Evolutionary conservation across 2,888 invertebrate genomes (phyloP).

Genomic region (Xestia c-nigrum): DNA sequence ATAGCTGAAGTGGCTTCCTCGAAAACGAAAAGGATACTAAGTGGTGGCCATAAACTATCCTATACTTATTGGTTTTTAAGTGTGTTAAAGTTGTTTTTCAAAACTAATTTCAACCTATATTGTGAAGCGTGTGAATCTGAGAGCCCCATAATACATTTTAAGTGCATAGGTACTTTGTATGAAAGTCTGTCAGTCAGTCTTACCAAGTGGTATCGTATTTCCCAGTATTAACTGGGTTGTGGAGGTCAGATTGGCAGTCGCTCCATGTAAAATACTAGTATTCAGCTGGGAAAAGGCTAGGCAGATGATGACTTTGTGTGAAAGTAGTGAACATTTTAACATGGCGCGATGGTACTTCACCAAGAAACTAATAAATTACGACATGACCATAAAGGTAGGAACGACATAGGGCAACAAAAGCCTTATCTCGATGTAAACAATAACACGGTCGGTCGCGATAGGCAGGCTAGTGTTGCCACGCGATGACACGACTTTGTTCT

Average conservation of each 20-base stretch:
- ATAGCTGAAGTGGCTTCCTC: background rate
- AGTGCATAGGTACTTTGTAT: too few species aligned
- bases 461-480: constrained; percentile 56
- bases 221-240: too few species aligned
- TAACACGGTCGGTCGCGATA: constrained; percentile 50
- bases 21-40: background rate
- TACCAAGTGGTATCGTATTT: too few species aligned
- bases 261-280: too few species aligned
- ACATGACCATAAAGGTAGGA: constrained; percentile 28
- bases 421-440: constrained; percentile 60
- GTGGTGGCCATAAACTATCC: background rate
- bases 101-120: too few species aligned
- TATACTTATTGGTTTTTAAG: background rate
- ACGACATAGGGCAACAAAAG: constrained; percentile 34
- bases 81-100: background rate
- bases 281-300: too few species aligned
- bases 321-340: background rate
- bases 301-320: too few species aligned
- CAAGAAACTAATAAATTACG: constrained; percentile 34
- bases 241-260: too few species aligned
- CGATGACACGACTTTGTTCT: constrained; percentile 25
- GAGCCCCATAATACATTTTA: too few species aligned
- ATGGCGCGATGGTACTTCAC: background rate
- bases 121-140: too few species aligned
- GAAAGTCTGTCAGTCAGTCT: background rate